These are phyloP conservation scores for Akabosia matsudoensis DNA, from an alignment of 1,140 invertebrate genomes.

Conservation along the genomic window DNA sequence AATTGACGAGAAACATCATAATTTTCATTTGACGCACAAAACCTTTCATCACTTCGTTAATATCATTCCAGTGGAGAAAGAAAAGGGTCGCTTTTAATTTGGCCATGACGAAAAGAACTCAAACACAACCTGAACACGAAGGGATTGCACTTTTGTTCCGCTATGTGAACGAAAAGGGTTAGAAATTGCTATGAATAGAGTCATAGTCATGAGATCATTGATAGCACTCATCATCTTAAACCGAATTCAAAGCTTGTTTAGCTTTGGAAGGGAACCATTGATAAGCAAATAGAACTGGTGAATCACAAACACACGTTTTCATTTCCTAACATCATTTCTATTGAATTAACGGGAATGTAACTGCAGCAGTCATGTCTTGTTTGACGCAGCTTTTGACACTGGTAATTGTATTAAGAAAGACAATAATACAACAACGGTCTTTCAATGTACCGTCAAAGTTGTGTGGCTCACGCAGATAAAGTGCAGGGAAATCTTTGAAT, in stretches of 20 bases:
- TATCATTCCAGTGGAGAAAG: background rate
- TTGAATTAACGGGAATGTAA: background rate
- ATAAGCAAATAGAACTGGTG: background rate
- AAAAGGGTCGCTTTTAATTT: background rate
- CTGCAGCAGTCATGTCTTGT: background rate
- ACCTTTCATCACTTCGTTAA: conserved; percentile 10
- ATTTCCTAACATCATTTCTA: background rate
- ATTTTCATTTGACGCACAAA: background rate
- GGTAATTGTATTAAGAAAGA: background rate
- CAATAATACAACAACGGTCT: background rate
- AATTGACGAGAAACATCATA: background rate
- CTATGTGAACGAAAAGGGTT: background rate
- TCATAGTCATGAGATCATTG: background rate
- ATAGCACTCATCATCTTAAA: background rate
- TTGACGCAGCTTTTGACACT: background rate
- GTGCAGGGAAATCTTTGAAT: background rate
- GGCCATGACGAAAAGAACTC: background rate
- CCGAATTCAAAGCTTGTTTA: background rate
- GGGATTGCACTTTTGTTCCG: background rate
- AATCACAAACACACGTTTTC: background rate
- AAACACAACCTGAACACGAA: background rate
- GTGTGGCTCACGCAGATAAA: background rate
- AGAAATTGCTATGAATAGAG: background rate
- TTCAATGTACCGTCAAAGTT: background rate
- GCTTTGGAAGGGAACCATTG: background rate